Conservation (phyloP, 2,113 vertebrate species). For the Hyperopisus bebe region DNA sequence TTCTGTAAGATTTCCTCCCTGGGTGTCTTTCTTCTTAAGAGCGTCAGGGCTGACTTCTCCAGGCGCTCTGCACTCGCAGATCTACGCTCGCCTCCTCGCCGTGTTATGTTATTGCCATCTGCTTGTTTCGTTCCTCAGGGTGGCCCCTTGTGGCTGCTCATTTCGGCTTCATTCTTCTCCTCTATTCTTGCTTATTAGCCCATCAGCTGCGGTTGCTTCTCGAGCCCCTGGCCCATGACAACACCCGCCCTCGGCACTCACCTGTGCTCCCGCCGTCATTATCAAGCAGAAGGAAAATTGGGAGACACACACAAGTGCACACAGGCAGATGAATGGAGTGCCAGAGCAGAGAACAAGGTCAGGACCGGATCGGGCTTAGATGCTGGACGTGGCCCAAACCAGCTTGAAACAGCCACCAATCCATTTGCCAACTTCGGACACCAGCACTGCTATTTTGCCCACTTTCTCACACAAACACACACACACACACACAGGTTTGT, state of each 20-base stretch:
- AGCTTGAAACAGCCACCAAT: not conserved
- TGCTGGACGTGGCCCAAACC: not conserved
- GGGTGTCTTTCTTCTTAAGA: not conserved
- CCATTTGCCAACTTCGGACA: not conserved
- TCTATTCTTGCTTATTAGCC: not conserved
- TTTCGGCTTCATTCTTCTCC: not conserved
- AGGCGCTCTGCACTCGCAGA: not conserved
- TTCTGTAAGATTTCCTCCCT: not conserved
- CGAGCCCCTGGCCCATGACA: not conserved
- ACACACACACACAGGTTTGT: not conserved
- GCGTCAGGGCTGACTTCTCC: not conserved
- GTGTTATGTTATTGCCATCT: conserved; percentile 7
- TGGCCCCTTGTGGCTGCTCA: not conserved
- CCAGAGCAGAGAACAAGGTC: not conserved
- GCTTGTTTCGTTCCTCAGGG: not conserved
- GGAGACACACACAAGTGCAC: not conserved
- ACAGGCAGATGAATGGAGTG: not conserved
- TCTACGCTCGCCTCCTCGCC: not conserved
- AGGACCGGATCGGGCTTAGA: not conserved
- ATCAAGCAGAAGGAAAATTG: not conserved
- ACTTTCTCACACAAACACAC: not conserved
- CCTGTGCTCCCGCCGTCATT: not conserved
- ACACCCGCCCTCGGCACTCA: not conserved
- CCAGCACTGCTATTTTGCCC: not conserved
- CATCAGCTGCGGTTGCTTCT: not conserved